These are phyloP conservation scores for Corydoras maculifer DNA, from an alignment of 2,113 vertebrate genomes.

Conservation along the genomic window DNA sequence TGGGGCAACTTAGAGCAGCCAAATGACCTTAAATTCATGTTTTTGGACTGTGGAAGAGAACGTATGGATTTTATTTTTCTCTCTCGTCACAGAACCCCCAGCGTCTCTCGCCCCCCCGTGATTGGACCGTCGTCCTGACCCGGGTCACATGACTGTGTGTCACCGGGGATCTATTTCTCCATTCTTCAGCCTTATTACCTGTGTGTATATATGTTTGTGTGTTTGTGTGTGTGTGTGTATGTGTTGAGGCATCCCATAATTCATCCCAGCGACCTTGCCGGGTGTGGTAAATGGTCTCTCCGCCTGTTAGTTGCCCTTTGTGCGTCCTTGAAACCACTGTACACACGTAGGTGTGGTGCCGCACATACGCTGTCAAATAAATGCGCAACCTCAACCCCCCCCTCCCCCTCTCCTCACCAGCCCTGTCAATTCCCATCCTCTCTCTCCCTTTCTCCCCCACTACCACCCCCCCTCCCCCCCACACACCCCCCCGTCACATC, in stretches of 20 bases:
- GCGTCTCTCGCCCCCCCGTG: background rate
- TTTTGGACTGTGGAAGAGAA: no score
- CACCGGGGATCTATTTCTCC: background rate
- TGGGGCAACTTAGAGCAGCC: no score
- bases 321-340: constrained; percentile 25
- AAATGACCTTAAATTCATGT: no score
- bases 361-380: constrained; percentile 11
- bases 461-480: no score
- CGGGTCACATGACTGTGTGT: constrained; percentile 1
- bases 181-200: background rate
- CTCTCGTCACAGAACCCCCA: no score
- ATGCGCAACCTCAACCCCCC: constrained; percentile 16
- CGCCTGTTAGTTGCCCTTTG: background rate
- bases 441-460: background rate
- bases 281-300: constrained; percentile 11
- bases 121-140: background rate
- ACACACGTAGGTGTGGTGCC: constrained; percentile 13
- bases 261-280: constrained; percentile 25
- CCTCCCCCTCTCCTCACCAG: background rate
- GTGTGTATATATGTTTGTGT: background rate
- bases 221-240: background rate
- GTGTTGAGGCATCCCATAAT: constrained; percentile 1
- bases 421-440: constrained; percentile 31
- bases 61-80: no score
- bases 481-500: background rate